These are phyloP conservation scores for Nestor notabilis DNA, from an alignment of 2,113 vertebrate species.

Conservation along the genomic window DNA sequence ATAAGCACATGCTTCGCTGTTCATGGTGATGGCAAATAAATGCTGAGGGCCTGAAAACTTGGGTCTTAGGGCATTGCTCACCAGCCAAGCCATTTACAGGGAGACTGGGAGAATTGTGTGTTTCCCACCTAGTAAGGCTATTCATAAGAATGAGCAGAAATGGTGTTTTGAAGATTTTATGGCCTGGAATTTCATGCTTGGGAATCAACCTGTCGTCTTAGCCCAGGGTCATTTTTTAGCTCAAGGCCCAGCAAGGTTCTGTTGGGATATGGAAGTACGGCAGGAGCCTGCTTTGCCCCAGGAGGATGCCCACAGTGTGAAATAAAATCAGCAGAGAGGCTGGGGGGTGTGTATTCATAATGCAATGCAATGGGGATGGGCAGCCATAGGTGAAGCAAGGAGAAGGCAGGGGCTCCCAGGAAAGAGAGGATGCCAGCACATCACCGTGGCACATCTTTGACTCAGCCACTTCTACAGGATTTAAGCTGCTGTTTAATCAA, in stretches of 20 bases:
- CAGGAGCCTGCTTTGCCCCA: background rate
- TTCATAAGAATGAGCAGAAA: background rate
- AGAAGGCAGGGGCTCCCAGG: background rate
- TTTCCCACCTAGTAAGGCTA: background rate
- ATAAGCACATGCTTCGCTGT: background rate
- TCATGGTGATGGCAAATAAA: background rate
- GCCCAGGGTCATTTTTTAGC: background rate
- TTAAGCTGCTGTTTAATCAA: conserved; percentile 27
- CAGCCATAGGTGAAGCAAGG: background rate
- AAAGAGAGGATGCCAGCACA: background rate
- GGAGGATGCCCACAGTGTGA: background rate
- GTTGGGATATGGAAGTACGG: background rate
- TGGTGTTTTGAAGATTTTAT: background rate
- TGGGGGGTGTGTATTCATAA: background rate
- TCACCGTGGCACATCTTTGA: background rate
- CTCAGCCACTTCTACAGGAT: background rate
- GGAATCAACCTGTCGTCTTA: background rate
- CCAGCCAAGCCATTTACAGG: background rate
- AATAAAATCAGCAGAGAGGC: background rate
- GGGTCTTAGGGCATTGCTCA: background rate
- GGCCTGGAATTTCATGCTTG: background rate
- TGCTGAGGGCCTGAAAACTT: background rate
- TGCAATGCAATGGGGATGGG: background rate
- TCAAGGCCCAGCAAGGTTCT: background rate
- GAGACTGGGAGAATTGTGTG: background rate